Base-by-base conservation (phyloP, 1,140 invertebrate genomes). In the Mycetomoellerius zeteki region DNA sequence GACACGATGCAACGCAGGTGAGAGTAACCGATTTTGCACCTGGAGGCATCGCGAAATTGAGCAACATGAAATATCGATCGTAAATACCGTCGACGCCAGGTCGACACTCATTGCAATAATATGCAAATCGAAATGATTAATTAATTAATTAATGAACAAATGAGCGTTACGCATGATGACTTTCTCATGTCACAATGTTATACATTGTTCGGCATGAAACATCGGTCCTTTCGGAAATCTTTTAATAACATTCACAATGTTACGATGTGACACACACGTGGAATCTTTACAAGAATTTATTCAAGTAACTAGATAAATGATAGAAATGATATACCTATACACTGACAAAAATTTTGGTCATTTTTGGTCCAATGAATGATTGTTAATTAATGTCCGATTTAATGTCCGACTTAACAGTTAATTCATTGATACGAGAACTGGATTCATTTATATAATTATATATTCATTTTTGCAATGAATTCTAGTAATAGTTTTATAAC, bases 21-120 rank as follows among this genome's bases (percentile, higher is more conserved):
- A 91, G 87, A 91, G 86, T 43, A 58, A 75, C 69, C 10, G 60
- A 69, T 30, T 33, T 86, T 85, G 88, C 90, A 91, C 89, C 90
- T 91, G 90, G 89, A 72, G 81, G 65, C 69, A 43, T 50, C 62
- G 58, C 77, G 58, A 88, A 85, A 91, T 91, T 91, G 86, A 72
- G 86, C 82, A 73, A 77, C 60, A 73, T 43, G 78, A 84, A 84
- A 62, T 62, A 75, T 84, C 67, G 69, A 87, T 87, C 86, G 64
- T n/a, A n/a, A n/a, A n/a, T n/a, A 56, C 21, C 16, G 60, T 24
- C 88, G 60, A 90, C 58, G 75, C 58, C 50, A 69, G 2, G 7
- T 24, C 62, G 52, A 60, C 24, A 24, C 33, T 82, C 43, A 37
- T 62, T 50, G 47, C 52, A 50, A 47, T 30, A 60, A 75, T 52